Evolutionary conservation across 2,113 vertebrate genomes (phyloP).

Genomic region (Paraplagusia blochii): DNA sequence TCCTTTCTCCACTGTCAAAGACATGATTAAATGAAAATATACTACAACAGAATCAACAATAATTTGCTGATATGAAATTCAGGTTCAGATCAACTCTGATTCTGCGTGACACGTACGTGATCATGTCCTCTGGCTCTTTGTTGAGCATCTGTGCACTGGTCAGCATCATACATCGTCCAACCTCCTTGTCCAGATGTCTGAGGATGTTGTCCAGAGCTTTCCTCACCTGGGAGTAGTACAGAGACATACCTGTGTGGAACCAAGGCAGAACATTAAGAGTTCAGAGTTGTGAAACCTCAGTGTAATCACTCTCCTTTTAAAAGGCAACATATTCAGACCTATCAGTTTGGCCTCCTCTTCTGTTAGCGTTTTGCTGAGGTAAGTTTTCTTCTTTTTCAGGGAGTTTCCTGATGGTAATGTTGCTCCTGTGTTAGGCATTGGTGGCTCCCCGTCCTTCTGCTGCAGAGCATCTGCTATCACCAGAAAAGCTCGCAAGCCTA

Average conservation of each 20-base stretch:
- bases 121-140: slow-evolving; percentile 99
- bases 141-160: slow-evolving; percentile 97
- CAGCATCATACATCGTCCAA: slow-evolving; percentile 98
- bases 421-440: slow-evolving; percentile 98
- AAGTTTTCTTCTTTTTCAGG: slow-evolving; percentile 96
- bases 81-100: too few relatives aligned
- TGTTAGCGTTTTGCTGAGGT: slow-evolving; percentile 97
- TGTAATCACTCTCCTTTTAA: background rate
- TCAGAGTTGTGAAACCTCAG: background rate
- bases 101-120: slow-evolving; percentile 95
- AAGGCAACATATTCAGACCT: slow-evolving; percentile 68
- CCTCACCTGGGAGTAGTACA: slow-evolving; percentile 97
- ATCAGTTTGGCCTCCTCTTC: slow-evolving; percentile 98
- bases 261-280: slow-evolving; percentile 1
- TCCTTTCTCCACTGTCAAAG: slow-evolving; percentile 88
- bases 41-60: too few relatives aligned
- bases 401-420: slow-evolving; percentile 97
- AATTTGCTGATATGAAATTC: too few relatives aligned
- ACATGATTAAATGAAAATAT: background rate
- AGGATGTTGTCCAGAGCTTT: slow-evolving; percentile 96
- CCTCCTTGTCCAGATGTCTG: slow-evolving; percentile 96
- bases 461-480: slow-evolving; percentile 97
- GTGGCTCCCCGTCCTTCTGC: slow-evolving; percentile 96
- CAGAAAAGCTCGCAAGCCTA: slow-evolving; percentile 93
- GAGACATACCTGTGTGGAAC: slow-evolving; percentile 86